Evolutionary conservation across 2,888 invertebrate species (phyloP).

Genomic region (Crossocerus cetratus): DNA sequence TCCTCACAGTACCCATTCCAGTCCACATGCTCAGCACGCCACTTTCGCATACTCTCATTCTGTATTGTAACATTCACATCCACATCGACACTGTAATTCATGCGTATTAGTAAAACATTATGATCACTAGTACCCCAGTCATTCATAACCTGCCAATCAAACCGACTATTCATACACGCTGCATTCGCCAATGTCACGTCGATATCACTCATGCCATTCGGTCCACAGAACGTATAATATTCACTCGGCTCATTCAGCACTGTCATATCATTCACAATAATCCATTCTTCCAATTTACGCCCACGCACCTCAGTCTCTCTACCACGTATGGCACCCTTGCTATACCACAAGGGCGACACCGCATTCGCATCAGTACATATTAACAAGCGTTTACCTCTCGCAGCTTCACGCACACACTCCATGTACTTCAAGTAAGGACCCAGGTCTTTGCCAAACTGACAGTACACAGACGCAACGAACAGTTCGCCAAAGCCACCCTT

Average conservation of each 20-base stretch:
- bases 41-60: background rate
- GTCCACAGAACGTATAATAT: background rate
- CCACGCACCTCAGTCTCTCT: constrained; percentile 13
- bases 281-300: background rate
- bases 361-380: constrained; percentile 56
- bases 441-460: constrained; percentile 10
- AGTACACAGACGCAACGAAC: constrained; percentile 46
- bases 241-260: constrained; percentile 18
- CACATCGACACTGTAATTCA: background rate
- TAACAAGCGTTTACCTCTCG: constrained; percentile 8
- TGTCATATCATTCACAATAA: background rate
- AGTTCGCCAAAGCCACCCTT: constrained; percentile 32
- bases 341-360: constrained; percentile 45
- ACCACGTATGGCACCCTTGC: background rate
- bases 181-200: constrained; percentile 11
- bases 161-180: background rate
- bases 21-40: background rate
- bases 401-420: background rate
- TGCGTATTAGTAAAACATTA: background rate
- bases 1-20: background rate
- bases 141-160: constrained; percentile 11
- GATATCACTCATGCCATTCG: constrained; percentile 19
- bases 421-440: constrained; percentile 17
- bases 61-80: background rate
- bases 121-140: constrained; percentile 20